These are phyloP conservation scores for Baronia brevicornis DNA, from an alignment of 2,888 invertebrate species.

Conservation along the genomic window DNA sequence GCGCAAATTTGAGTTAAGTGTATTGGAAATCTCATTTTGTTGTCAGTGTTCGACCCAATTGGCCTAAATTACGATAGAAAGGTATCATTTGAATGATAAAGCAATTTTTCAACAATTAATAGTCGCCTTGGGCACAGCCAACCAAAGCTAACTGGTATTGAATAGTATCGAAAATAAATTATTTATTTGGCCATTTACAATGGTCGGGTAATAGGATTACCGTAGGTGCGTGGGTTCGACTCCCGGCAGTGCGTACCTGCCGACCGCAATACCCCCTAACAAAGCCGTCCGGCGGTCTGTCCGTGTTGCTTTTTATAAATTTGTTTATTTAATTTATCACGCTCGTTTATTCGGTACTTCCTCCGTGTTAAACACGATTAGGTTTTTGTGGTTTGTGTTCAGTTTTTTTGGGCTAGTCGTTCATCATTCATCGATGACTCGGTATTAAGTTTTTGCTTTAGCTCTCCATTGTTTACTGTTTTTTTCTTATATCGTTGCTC, in stretches of 20 bases:
- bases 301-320: conserved; percentile 58
- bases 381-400: conserved; percentile 60
- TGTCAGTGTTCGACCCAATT: conserved; percentile 14
- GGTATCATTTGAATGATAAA: conserved; percentile 29
- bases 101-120: conserved; percentile 33
- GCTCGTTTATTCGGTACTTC: conserved; percentile 70
- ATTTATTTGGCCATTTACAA: conserved; percentile 64
- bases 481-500: conserved; percentile 17
- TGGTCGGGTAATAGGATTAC: conserved; percentile 65
- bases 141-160: conserved; percentile 34
- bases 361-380: conserved; percentile 63
- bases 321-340: conserved; percentile 74
- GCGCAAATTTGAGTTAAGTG: no score
- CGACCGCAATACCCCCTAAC: conserved; percentile 48
- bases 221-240: conserved; percentile 56
- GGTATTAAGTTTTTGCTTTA: conserved; percentile 49
- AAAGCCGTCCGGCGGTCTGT: conserved; percentile 47
- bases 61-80: conserved; percentile 14
- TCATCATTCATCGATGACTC: conserved; percentile 40
- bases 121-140: conserved; percentile 33
- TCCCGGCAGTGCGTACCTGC: conserved; percentile 43
- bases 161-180: conserved; percentile 61
- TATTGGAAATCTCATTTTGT: conserved; percentile 17
- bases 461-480: conserved; percentile 38
- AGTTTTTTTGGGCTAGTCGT: conserved; percentile 36